Evolutionary conservation across 53 echinoderm and acorn worm genomes (phyloP), one percentile per base, ranked within the genome.

Genomic region (Apostichopus leukothele): DNA sequence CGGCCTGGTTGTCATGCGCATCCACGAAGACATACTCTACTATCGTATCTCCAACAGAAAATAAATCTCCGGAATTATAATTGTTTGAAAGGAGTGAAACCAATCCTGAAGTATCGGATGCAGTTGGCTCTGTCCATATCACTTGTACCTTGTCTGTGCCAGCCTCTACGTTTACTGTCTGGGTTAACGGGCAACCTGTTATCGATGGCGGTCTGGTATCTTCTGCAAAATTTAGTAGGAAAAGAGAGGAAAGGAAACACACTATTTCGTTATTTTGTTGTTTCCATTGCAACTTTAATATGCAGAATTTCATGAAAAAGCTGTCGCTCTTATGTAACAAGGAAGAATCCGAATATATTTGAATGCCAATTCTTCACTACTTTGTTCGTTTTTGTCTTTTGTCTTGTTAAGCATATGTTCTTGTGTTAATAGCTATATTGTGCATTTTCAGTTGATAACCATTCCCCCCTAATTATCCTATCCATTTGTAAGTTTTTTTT

Each of bases 1-100:
- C 39, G 5, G 75, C 90, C 26, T 75, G 60, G 74, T 90, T 90
- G 14, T 27, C 84, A 73, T 84, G 74, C 14, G 75, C 20, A 90
- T 90, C 90, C 0, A 75, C 74, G 59, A 83, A 90, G 16, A 84
- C 84, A 59, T 90, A 90, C 19, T 75, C 11, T 5, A 90, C 90
- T 14, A 19, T 50, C 1, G 76, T 84, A 9, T 27, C 51, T 51
- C 90, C 90, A 3, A 90, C 25, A 18, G 73, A 9, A 73, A 90
- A 90, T n/a, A 57, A 22, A 63, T 81, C 84, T 23, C 90, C 85
- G 21, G 90, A 84, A 25, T 16, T 18, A 19, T 16, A 71, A n/a
- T 13, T 71, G 18, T n/a, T 19, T 14, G 71, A 71, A 18, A n/a
- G 1, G 18, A 71, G 71, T 19, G 71, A 71, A 71, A 71, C 71